phyloP scores from a whole-genome alignment of 2,888 invertebrate species.

The Ethmia dodecea region DNA sequence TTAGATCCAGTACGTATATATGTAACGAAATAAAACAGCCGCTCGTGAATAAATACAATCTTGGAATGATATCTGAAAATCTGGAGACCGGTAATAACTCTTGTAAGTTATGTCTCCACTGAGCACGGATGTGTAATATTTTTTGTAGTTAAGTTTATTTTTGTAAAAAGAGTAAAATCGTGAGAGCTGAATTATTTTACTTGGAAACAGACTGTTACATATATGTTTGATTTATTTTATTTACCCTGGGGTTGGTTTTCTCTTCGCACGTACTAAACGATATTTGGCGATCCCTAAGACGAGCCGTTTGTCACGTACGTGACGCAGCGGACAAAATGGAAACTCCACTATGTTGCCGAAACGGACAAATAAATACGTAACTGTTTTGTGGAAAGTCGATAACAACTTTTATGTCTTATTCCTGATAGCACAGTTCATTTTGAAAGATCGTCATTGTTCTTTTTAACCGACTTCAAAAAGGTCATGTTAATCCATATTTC shows the following conservation, averaged over 20 bases:
- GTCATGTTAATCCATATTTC: too few species aligned
- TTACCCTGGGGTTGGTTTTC: conserved; percentile 70
- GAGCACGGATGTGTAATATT: background rate
- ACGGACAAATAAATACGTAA: conserved; percentile 68
- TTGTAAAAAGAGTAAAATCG: conserved; percentile 34
- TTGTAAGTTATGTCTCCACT: too few species aligned
- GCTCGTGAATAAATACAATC: too few species aligned
- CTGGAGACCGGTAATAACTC: too few species aligned
- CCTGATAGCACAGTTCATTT: too few species aligned
- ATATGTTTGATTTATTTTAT: conserved; percentile 76
- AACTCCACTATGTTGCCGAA: conserved; percentile 65
- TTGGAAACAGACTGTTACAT: conserved; percentile 65
- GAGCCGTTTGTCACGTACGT: conserved; percentile 75
- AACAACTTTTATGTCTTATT: conserved; percentile 8
- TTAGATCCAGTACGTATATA: too few species aligned
- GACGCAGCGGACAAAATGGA: conserved; percentile 66
- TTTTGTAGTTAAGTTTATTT: conserved; percentile 23
- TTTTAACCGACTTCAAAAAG: too few species aligned
- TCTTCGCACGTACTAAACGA: conserved; percentile 75
- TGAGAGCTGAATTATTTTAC: conserved; percentile 43
- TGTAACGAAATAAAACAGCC: too few species aligned
- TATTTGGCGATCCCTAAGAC: conserved; percentile 78
- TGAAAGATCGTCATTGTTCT: too few species aligned
- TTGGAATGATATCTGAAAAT: too few species aligned
- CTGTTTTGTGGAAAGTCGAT: conserved; percentile 49